Percentiles rank a stretch among this genome's conserved stretches.
These are phyloP conservation scores for Acanthornis magna DNA, from an alignment of 2,797 vertebrate genomes.

Conservation along the genomic window DNA sequence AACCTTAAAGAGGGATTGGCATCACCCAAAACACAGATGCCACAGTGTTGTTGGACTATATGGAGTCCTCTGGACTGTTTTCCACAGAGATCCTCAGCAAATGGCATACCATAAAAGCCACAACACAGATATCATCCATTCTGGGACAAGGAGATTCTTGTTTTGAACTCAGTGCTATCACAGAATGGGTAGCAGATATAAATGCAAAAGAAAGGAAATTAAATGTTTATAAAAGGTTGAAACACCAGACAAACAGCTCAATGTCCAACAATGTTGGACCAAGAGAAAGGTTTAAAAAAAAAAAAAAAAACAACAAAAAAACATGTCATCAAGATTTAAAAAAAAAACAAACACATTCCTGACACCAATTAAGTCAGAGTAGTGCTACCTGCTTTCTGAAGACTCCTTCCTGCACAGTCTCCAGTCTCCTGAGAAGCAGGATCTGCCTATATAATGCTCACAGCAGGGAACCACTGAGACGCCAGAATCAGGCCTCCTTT, in stretches of 20 bases:
- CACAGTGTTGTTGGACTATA: not conserved
- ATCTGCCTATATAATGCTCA: not conserved
- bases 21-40: not conserved
- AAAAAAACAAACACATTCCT: not conserved
- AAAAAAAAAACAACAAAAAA: too few species aligned
- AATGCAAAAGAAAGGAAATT: not conserved
- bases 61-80: not conserved
- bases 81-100: not conserved
- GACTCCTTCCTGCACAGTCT: not conserved
- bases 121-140: not conserved
- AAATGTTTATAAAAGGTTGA: not conserved
- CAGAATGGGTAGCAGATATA: not conserved
- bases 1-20: not conserved
- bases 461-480: not conserved
- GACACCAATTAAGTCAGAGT: not conserved
- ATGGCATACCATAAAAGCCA: not conserved
- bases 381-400: not conserved
- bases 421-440: not conserved
- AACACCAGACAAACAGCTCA: not conserved
- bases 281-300: not conserved
- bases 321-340: not conserved
- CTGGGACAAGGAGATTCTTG: not conserved
- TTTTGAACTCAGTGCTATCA: not conserved
- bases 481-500: not conserved
- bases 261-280: not conserved